phyloP scores from a whole-genome alignment of 2,113 vertebrate genomes.

The Synchiropus splendidus region DNA sequence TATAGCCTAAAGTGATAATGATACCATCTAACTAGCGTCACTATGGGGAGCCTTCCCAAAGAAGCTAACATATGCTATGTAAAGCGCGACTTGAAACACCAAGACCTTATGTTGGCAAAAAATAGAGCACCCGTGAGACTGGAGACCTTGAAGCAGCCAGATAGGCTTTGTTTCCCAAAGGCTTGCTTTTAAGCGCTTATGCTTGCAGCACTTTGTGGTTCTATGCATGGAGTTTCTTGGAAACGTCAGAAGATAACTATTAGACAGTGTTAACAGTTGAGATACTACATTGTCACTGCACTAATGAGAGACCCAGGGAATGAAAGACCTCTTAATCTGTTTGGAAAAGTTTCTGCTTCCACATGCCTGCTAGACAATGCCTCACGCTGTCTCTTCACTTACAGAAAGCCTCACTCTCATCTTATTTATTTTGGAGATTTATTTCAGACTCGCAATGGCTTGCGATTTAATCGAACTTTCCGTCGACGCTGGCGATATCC shows the following conservation, averaged over 20 bases:
- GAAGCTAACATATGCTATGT: slow-evolving; percentile 28
- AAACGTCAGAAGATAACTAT: slow-evolving; percentile 52
- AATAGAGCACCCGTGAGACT: slow-evolving; percentile 45
- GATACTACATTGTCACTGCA: slow-evolving; percentile 30
- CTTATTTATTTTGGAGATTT: slow-evolving; percentile 5
- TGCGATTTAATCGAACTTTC: slow-evolving; percentile 16
- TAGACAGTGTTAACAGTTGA: slow-evolving; percentile 49
- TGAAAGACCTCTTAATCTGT: slow-evolving; percentile 41
- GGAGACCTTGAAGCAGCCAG: slow-evolving; percentile 38
- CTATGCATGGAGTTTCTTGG: slow-evolving; percentile 28
- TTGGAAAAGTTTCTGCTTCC: slow-evolving; percentile 14
- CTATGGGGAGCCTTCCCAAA: slow-evolving; percentile 8
- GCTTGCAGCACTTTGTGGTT: slow-evolving; percentile 28
- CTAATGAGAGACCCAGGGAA: slow-evolving; percentile 46
- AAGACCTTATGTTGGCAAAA: slow-evolving; percentile 34
- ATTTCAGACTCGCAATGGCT: slow-evolving; percentile 9
- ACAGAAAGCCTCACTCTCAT: too few species aligned
- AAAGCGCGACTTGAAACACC: slow-evolving; percentile 40
- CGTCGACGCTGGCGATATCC: slow-evolving; percentile 20
- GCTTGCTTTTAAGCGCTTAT: slow-evolving; percentile 40
- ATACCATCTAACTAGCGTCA: slow-evolving; percentile 13
- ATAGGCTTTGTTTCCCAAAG: slow-evolving; percentile 30
- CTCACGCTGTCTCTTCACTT: too few species aligned
- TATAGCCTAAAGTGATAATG: slow-evolving; percentile 11
- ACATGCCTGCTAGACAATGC: not conserved